Base-by-base conservation (phyloP, 2,797 vertebrate species). In the Pangasius krempfi region DNA sequence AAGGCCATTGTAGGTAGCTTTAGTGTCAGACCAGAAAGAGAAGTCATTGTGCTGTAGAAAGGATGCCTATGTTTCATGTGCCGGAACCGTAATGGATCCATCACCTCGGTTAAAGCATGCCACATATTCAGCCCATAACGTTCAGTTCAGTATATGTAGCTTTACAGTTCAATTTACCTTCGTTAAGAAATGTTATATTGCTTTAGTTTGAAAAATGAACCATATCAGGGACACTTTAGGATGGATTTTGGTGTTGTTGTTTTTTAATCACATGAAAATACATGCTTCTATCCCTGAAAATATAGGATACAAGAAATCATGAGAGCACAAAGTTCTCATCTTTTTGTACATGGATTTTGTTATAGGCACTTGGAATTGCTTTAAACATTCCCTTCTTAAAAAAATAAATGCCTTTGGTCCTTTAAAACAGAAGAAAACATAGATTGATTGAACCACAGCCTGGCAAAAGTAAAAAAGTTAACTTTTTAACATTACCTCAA, bases 301-400 rank as follows among this genome's bases (percentile, higher is more conserved):
- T 93, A 92, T 92, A 95, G 93, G 94, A 95, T 93, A 95, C 94
- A 94, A 84, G 90, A 91, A 93, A 90, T 88, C 84, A 91, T 85
- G 75, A 92, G 89, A 93, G 91, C 93, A 92, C 92, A 94, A 92
- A 94, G 89, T 89, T 94, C 90, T 94, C 92, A 93, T 80, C 93
- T 93, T 93, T 87, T 89, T 92, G 91, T 94, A 95, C 93, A 94
- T 93, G 84, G 90, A 93, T 93, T 96, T 85, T 91, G 92, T 94
- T 91, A 94, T 93, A 97, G 96, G 96, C 96, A 97, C 96, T 95
- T 96, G 93, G 93, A 96, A 95, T 95, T 91, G 94, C 85, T 92
- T 93, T 87, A 89, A 94, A 92, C 87, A 91, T 94, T 95, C 93
- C 92, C 92, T 95, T 95, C 91, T 94, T 91, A 95, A 78, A 95